These are phyloP conservation scores for Lynx canadensis DNA, from an alignment of 2,113 vertebrate species.

Conservation along the genomic window DNA sequence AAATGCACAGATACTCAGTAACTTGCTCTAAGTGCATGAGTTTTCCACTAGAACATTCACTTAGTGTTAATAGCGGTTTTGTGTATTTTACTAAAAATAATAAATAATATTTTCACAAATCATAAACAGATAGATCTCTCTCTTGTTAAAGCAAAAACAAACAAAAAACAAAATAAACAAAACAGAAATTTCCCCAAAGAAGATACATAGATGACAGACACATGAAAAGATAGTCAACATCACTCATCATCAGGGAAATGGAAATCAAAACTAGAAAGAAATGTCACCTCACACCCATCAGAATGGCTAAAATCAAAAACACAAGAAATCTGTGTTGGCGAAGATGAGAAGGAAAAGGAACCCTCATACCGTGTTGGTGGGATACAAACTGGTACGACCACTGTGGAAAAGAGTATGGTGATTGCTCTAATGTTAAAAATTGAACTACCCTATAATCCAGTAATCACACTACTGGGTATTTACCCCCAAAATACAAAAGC, in stretches of 20 bases:
- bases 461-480: neutral
- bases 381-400: neutral
- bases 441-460: neutral
- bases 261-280: neutral
- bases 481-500: neutral
- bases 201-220: neutral
- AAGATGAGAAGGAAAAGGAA: neutral
- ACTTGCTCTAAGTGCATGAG: neutral
- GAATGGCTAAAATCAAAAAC: neutral
- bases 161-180: neutral
- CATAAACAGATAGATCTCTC: neutral
- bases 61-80: neutral
- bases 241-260: neutral
- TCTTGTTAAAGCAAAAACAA: neutral
- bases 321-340: neutral
- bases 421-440: neutral
- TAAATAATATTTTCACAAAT: neutral
- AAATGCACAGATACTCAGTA: neutral
- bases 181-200: neutral
- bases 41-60: neutral
- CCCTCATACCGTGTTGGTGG: too few relatives aligned
- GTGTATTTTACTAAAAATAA: neutral
- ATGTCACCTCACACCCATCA: neutral
- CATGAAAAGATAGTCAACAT: neutral
- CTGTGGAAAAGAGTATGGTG: neutral